Evolutionary conservation across 2,888 invertebrate species (phyloP).

Genomic region (Melanargia galathea): DNA sequence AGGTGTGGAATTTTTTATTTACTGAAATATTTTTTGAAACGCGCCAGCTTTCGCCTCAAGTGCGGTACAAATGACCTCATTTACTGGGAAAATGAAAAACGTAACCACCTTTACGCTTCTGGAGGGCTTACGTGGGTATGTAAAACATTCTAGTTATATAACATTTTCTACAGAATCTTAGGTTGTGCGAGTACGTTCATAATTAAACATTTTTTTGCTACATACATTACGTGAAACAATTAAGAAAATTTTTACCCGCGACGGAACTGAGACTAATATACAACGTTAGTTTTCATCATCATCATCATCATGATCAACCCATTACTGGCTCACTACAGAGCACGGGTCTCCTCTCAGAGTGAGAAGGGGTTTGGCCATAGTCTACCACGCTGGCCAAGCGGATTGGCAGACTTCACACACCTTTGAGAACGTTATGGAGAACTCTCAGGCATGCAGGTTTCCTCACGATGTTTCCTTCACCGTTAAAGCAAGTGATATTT

Average conservation of each 20-base stretch:
- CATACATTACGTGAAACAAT: not conserved
- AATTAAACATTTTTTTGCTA: slow-evolving; percentile 1
- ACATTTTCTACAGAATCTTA: slow-evolving; percentile 26
- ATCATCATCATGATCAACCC: too few relatives aligned
- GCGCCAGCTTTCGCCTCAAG: slow-evolving; percentile 29
- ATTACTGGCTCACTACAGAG: too few relatives aligned
- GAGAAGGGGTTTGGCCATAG: too few relatives aligned
- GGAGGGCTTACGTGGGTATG: slow-evolving; percentile 23
- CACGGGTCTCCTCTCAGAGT: too few relatives aligned
- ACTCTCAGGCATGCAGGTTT: too few relatives aligned
- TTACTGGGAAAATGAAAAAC: slow-evolving; percentile 31
- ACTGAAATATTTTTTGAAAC: slow-evolving; percentile 26
- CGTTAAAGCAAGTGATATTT: too few relatives aligned
- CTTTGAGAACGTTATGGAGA: too few relatives aligned
- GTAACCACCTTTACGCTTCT: slow-evolving; percentile 24
- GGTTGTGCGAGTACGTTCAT: slow-evolving; percentile 1
- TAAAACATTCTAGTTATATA: slow-evolving; percentile 26
- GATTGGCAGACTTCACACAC: too few relatives aligned
- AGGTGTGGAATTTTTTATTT: slow-evolving; percentile 22
- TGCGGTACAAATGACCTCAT: slow-evolving; percentile 36
- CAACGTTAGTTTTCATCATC: too few relatives aligned
- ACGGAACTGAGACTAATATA: too few relatives aligned
- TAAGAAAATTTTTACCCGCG: not conserved
- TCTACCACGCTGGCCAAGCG: too few relatives aligned
- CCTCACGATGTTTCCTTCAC: too few relatives aligned